phyloP scores from a whole-genome alignment of 2,888 invertebrate genomes.

The Drosophila antonietae region DNA sequence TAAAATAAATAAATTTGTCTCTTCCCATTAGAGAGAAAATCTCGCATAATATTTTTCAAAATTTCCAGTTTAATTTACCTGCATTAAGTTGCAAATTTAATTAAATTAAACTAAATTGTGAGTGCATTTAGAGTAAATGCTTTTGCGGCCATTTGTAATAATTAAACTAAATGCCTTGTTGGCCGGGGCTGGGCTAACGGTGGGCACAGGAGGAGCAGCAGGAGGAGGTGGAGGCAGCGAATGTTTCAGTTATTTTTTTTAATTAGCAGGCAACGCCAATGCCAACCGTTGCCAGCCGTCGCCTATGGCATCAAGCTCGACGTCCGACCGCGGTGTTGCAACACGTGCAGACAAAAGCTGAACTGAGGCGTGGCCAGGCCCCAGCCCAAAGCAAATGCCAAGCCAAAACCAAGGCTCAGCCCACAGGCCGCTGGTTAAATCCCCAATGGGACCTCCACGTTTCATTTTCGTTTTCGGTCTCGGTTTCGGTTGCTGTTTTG shows the following conservation, averaged over 20 bases:
- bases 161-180: slow-evolving; percentile 69
- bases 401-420: slow-evolving; percentile 21
- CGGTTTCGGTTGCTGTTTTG: slow-evolving; percentile 34
- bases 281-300: slow-evolving; percentile 49
- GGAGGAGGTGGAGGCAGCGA: slow-evolving; percentile 5
- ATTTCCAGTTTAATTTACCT: neutral
- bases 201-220: slow-evolving; percentile 9
- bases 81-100: slow-evolving; percentile 36
- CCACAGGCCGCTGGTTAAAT: slow-evolving; percentile 55
- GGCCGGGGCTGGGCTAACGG: slow-evolving; percentile 20
- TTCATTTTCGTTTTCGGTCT: slow-evolving; percentile 25
- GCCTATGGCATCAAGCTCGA: slow-evolving; percentile 40
- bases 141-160: slow-evolving; percentile 68
- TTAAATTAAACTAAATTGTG: slow-evolving; percentile 52
- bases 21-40: too few relatives aligned
- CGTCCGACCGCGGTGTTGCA: slow-evolving; percentile 60
- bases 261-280: slow-evolving; percentile 65
- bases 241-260: slow-evolving; percentile 51
- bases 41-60: too few relatives aligned
- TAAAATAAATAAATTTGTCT: too few relatives aligned
- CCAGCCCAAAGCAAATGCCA: slow-evolving; percentile 2
- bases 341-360: slow-evolving; percentile 62
- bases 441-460: slow-evolving; percentile 57
- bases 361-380: slow-evolving; percentile 23
- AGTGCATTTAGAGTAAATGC: slow-evolving; percentile 57